phyloP scores from a whole-genome alignment of 2,113 vertebrate genomes.

The Spea multiplicata region DNA sequence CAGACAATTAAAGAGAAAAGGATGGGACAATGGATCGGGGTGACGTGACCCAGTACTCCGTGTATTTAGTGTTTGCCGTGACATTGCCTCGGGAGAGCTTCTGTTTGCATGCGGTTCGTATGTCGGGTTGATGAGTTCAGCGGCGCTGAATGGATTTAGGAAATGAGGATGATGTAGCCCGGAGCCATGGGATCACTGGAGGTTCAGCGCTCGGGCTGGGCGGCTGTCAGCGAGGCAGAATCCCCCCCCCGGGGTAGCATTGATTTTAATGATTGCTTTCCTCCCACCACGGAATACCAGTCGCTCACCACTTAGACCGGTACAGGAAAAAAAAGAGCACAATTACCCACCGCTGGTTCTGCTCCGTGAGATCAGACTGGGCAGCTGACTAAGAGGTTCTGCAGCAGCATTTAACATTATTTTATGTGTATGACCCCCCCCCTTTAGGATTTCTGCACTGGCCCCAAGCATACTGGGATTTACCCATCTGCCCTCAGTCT shows the following conservation, averaged over 20 bases:
- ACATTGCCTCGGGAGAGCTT: no score
- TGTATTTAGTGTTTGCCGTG: no score
- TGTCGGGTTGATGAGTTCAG: not conserved
- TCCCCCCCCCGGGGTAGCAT: not conserved
- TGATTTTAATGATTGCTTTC: not conserved
- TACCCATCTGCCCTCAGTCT: no score
- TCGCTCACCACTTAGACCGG: not conserved
- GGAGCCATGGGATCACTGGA: not conserved
- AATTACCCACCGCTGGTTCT: not conserved
- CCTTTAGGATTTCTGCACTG: no score
- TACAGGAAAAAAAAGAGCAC: not conserved
- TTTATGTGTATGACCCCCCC: not conserved
- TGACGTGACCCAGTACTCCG: no score
- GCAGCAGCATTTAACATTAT: constrained; percentile 16
- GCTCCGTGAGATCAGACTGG: not conserved
- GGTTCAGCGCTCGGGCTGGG: not conserved
- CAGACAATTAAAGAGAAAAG: no score
- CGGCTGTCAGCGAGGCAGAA: not conserved
- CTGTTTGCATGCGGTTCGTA: not conserved
- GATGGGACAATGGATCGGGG: no score
- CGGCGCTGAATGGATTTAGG: not conserved
- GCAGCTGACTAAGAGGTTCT: constrained; percentile 12
- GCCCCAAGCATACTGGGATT: not conserved
- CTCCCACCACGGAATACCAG: not conserved
- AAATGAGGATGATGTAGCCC: not conserved